phyloP scores from a whole-genome alignment of 2,113 vertebrate species.

The Entosphenus tridentatus region DNA sequence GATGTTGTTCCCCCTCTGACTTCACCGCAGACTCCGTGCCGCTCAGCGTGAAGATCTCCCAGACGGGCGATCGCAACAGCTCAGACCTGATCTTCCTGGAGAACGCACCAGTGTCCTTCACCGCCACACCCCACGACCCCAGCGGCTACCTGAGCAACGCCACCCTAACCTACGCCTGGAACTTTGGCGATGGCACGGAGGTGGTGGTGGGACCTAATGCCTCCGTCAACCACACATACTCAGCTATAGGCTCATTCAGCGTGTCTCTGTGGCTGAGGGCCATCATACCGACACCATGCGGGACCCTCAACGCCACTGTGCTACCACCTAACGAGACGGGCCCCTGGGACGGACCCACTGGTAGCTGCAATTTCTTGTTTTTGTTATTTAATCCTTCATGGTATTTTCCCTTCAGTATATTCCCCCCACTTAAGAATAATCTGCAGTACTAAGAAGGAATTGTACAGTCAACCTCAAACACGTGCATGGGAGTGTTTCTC shows the following conservation, averaged over 20 bases:
- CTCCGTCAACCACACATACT: slow-evolving; percentile 1
- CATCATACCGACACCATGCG: background rate
- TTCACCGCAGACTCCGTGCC: slow-evolving; percentile 50
- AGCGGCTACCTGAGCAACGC: slow-evolving; percentile 44
- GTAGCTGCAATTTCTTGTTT: too few species aligned
- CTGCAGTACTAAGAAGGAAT: too few species aligned
- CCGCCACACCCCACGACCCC: slow-evolving; percentile 51
- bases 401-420: too few species aligned
- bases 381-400: too few species aligned
- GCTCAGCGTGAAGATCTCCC: slow-evolving; percentile 37
- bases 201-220: background rate
- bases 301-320: background rate
- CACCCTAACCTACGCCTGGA: slow-evolving; percentile 65
- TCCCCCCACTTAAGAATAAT: too few species aligned
- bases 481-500: too few species aligned
- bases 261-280: background rate
- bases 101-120: slow-evolving; percentile 51
- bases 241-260: slow-evolving; percentile 3
- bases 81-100: slow-evolving; percentile 40
- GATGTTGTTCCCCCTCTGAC: background rate
- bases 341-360: slow-evolving; percentile 16
- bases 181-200: slow-evolving; percentile 32
- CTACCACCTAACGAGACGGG: slow-evolving; percentile 31
- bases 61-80: slow-evolving; percentile 32
- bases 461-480: too few species aligned